Percentiles rank a stretch among this genome's conserved stretches.
These are phyloP conservation scores for Nothobranchius furzeri DNA, from an alignment of 2,113 vertebrate species.

Conservation along the genomic window DNA sequence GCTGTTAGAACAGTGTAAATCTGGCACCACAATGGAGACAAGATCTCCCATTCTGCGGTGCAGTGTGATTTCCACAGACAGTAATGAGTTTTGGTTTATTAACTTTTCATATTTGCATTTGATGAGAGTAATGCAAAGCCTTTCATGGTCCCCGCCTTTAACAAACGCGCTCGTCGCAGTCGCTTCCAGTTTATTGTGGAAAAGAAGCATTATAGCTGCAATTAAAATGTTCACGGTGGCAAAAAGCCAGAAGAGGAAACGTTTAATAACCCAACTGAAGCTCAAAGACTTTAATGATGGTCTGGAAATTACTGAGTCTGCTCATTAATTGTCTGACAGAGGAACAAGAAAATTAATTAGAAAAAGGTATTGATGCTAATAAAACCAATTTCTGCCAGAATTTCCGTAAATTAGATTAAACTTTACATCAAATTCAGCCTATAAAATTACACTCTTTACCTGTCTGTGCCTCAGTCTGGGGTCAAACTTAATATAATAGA, in stretches of 20 bases:
- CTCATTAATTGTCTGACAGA: slow-evolving; percentile 36
- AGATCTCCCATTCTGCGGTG: slow-evolving; percentile 16
- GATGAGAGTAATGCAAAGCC: slow-evolving; percentile 7
- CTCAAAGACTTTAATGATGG: slow-evolving; percentile 44
- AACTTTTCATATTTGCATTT: slow-evolving; percentile 39
- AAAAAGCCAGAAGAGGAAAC: slow-evolving; percentile 29
- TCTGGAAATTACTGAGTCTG: slow-evolving; percentile 35
- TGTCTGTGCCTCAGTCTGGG: background rate
- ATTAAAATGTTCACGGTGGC: slow-evolving; percentile 37
- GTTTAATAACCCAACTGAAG: slow-evolving; percentile 17
- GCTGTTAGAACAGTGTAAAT: slow-evolving; percentile 29
- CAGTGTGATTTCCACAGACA: slow-evolving; percentile 11
- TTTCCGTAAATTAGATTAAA: slow-evolving; percentile 9
- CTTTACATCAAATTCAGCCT: background rate
- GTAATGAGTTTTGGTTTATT: slow-evolving; percentile 32
- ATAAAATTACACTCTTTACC: background rate
- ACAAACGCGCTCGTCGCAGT: slow-evolving; percentile 22
- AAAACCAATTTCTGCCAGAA: slow-evolving; percentile 8
- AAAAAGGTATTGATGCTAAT: slow-evolving; percentile 26
- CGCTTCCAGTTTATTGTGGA: background rate
- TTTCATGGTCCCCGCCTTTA: slow-evolving; percentile 15
- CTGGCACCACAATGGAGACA: slow-evolving; percentile 27
- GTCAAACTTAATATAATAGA: slow-evolving; percentile 3
- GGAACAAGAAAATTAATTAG: slow-evolving; percentile 27
- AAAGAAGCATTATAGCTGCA: slow-evolving; percentile 23